phyloP scores from a whole-genome alignment of 2,113 vertebrate genomes.

The Sinosuthora webbiana region DNA sequence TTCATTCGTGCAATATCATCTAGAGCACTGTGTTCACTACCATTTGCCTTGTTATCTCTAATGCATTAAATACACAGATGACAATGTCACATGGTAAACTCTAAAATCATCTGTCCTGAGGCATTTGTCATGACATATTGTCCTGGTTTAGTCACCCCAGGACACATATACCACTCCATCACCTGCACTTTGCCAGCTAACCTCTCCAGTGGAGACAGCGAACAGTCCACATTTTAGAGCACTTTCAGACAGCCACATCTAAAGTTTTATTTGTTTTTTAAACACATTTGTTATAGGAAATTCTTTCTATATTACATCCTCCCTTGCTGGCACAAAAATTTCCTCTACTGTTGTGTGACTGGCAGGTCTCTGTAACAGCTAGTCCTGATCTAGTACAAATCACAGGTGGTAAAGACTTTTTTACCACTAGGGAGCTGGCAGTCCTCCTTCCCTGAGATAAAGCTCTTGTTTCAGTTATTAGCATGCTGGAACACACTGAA shows the following conservation, averaged over 20 bases:
- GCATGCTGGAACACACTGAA: not conserved
- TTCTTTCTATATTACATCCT: not conserved
- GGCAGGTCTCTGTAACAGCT: not conserved
- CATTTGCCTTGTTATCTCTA: not conserved
- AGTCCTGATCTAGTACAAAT: not conserved
- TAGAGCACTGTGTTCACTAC: not conserved
- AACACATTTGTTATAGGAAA: not conserved
- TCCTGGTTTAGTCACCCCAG: no score
- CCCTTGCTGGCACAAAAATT: not conserved
- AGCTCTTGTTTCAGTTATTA: not conserved
- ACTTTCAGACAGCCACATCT: not conserved
- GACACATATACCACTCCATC: not conserved
- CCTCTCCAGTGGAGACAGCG: not conserved
- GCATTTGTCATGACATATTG: not conserved
- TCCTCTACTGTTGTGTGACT: not conserved
- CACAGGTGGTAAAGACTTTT: not conserved
- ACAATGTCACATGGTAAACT: not conserved
- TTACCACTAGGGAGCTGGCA: not conserved
- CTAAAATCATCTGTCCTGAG: not conserved
- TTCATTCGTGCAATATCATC: not conserved
- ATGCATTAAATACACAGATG: not conserved
- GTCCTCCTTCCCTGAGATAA: not conserved
- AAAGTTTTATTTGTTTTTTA: not conserved
- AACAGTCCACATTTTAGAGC: not conserved
- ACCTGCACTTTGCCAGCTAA: not conserved